A percentile compares a stretch with the other conserved stretches of the same genome.
Evolutionary conservation across 2,888 invertebrate genomes (phyloP).

Genomic region (Mythimna impura): DNA sequence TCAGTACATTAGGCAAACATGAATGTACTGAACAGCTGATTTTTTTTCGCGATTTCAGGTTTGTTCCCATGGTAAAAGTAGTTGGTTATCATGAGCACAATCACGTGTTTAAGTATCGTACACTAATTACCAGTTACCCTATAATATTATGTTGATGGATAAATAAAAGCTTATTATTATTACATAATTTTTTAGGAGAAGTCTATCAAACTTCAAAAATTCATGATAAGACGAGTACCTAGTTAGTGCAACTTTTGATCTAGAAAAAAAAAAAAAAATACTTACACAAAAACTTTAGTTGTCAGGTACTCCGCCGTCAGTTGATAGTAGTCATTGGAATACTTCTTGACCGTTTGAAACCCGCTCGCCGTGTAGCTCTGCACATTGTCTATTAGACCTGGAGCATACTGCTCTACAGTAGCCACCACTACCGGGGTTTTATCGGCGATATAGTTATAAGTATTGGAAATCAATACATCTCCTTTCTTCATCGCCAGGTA

Average conservation of each 20-base stretch:
- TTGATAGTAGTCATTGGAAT: slow-evolving; percentile 88
- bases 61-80: too few relatives aligned
- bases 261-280: slow-evolving; percentile 67
- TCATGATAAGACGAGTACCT: too few relatives aligned
- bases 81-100: too few relatives aligned
- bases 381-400: slow-evolving; percentile 92
- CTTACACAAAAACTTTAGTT: slow-evolving; percentile 95
- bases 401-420: slow-evolving; percentile 92
- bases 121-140: too few relatives aligned
- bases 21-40: too few relatives aligned
- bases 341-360: slow-evolving; percentile 84
- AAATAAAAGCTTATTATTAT: too few relatives aligned
- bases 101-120: too few relatives aligned
- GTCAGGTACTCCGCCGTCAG: slow-evolving; percentile 91
- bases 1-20: too few relatives aligned
- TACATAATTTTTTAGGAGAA: too few relatives aligned
- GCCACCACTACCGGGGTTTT: slow-evolving; percentile 86
- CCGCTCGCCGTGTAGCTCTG: slow-evolving; percentile 86
- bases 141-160: too few relatives aligned
- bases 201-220: not conserved
- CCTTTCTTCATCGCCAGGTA: slow-evolving; percentile 89
- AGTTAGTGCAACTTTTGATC: not conserved
- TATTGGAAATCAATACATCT: slow-evolving; percentile 85
- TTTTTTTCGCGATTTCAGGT: too few relatives aligned
- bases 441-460: slow-evolving; percentile 86